Conservation (phyloP, 1,140 invertebrate genomes). For the Euura saliciscinereae region DNA sequence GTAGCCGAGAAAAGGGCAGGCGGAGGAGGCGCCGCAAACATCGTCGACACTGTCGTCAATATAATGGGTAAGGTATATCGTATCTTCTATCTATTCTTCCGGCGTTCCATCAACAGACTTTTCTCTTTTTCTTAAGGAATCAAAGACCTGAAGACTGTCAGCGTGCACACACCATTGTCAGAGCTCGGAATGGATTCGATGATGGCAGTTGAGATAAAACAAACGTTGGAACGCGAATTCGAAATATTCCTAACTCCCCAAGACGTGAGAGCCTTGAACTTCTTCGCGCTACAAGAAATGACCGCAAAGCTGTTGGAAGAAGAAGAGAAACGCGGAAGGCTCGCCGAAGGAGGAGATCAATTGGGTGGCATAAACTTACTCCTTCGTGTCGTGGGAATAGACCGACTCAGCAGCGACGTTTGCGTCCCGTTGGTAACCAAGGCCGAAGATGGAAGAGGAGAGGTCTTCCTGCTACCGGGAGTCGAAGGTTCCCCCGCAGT, state of each 20-base stretch:
- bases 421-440: conserved; percentile 45
- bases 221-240: conserved; percentile 76
- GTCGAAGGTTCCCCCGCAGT: conserved; percentile 75
- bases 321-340: conserved; percentile 23
- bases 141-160: conserved; percentile 63
- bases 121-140: conserved; percentile 40
- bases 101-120: background rate
- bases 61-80: conserved; percentile 51
- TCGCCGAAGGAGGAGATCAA: conserved; percentile 10
- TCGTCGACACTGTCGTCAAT: conserved; percentile 57
- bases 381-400: conserved; percentile 38
- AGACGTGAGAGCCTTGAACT: conserved; percentile 70
- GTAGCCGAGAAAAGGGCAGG: conserved; percentile 63
- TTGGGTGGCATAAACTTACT: conserved; percentile 47
- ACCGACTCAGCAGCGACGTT: conserved; percentile 31
- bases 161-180: conserved; percentile 67
- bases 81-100: background rate
- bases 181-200: conserved; percentile 84
- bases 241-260: conserved; percentile 72
- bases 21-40: conserved; percentile 38
- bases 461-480: conserved; percentile 67
- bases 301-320: conserved; percentile 32
- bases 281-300: conserved; percentile 63
- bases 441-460: conserved; percentile 34
- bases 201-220: conserved; percentile 83